A percentile compares a stretch with the other conserved stretches of the same genome.
phyloP scores from a whole-genome alignment of 2,113 vertebrate genomes.

The Coptodon rendalli region DNA sequence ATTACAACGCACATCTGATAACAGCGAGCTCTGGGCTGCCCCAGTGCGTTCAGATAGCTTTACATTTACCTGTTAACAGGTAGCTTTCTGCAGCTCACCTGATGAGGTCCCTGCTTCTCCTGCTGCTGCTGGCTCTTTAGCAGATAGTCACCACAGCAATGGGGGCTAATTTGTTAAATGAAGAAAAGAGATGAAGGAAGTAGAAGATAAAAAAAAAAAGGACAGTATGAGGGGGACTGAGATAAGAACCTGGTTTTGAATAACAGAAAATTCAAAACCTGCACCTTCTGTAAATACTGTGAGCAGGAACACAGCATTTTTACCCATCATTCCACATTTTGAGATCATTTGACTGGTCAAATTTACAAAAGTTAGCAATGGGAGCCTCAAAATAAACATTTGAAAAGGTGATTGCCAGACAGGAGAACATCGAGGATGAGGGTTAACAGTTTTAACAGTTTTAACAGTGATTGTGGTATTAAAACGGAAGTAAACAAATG shows the following conservation, averaged over 20 bases:
- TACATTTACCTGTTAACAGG: neutral
- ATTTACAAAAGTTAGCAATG: neutral
- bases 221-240: neutral
- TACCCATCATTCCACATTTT: neutral
- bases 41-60: neutral
- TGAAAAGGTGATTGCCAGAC: neutral
- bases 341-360: fast-evolving
- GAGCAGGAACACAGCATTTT: neutral
- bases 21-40: neutral
- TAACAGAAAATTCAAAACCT: neutral
- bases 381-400: neutral
- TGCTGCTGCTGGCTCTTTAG: conserved; percentile 26
- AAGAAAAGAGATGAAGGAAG: neutral
- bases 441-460: neutral
- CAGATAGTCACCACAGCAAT: conserved; percentile 32
- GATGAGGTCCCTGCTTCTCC: neutral
- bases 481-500: neutral
- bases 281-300: neutral
- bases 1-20: neutral
- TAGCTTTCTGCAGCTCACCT: neutral
- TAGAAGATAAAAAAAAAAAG: neutral
- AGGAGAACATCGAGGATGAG: neutral
- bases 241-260: neutral
- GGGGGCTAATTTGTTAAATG: conserved; percentile 36
- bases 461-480: neutral